phyloP scores from a whole-genome alignment of 2,113 vertebrate species.

The Hystrix brachyura region DNA sequence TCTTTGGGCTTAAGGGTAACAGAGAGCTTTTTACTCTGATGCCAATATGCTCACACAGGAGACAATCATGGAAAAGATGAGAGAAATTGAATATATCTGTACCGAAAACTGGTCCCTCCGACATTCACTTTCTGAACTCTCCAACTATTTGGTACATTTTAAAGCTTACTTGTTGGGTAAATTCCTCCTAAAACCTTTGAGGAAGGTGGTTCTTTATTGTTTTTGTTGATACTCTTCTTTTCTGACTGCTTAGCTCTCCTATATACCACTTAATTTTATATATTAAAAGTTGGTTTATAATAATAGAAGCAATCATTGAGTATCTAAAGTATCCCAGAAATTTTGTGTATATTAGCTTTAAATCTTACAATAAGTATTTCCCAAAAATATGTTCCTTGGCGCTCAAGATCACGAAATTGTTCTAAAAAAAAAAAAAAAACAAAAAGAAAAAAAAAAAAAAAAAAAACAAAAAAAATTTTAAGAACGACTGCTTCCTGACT shows the following conservation, averaged over 20 bases:
- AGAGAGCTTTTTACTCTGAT: background rate
- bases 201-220: background rate
- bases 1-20: background rate
- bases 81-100: conserved; percentile 37
- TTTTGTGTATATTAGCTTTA: background rate
- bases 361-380: background rate
- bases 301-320: background rate
- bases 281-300: conserved; percentile 9
- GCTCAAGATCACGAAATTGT: background rate
- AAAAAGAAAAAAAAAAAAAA: conserved; percentile 1
- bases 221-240: background rate
- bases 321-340: background rate
- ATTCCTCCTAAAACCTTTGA: background rate
- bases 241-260: background rate
- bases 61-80: background rate
- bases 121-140: conserved; percentile 2
- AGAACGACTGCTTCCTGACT: background rate
- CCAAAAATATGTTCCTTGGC: background rate
- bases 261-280: background rate
- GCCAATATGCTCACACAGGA: background rate
- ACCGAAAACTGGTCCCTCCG: background rate
- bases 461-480: no score
- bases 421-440: background rate
- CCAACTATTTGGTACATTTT: background rate
- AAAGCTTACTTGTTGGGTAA: background rate